These are phyloP conservation scores for Acanthopagrus latus DNA, from an alignment of 2,797 vertebrate genomes.

Conservation along the genomic window DNA sequence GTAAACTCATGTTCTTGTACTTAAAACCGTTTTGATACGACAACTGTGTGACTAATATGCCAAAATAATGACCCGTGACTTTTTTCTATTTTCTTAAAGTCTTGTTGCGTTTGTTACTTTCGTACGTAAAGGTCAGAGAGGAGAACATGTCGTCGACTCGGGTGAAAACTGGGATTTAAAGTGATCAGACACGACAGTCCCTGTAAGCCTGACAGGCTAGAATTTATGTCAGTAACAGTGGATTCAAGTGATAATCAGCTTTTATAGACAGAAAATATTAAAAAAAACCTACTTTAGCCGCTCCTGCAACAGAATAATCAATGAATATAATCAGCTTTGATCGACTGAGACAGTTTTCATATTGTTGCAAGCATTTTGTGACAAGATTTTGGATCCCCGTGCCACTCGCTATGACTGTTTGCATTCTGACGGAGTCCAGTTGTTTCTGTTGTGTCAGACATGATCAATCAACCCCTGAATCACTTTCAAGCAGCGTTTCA, in stretches of 20 bases:
- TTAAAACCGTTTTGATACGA: conserved; percentile 73
- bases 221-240: background rate
- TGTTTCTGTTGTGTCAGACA: conserved; percentile 10
- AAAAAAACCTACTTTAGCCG: background rate
- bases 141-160: background rate
- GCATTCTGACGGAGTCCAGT: conserved; percentile 15
- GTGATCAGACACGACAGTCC: background rate
- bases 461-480: conserved; percentile 17
- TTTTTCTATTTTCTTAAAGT: conserved; percentile 62
- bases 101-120: conserved; percentile 57
- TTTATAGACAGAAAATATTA: conserved; percentile 1
- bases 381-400: background rate
- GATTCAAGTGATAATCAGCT: background rate
- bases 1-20: conserved; percentile 67
- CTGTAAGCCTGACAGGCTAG: background rate
- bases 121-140: background rate
- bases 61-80: conserved; percentile 75
- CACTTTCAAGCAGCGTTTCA: background rate
- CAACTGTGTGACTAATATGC: conserved; percentile 78
- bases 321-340: background rate
- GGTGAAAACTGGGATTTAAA: conserved; percentile 20
- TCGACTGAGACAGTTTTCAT: background rate
- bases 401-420: conserved; percentile 45
- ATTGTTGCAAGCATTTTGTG: background rate
- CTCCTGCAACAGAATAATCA: background rate